Evolutionary conservation across 2,113 vertebrate genomes (phyloP).

Genomic region (Indri indri): DNA sequence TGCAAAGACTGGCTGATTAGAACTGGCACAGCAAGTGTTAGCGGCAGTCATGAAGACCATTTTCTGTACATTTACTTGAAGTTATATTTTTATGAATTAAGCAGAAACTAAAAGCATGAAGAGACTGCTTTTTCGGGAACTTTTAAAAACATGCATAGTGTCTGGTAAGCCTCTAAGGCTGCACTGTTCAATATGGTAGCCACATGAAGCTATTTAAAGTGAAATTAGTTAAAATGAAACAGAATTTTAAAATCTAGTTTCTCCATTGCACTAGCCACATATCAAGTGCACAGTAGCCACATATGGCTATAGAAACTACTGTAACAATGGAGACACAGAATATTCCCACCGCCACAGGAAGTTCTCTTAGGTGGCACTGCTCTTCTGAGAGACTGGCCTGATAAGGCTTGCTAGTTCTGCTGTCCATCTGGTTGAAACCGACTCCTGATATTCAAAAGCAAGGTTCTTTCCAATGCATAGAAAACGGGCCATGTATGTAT

Average conservation of each 20-base stretch:
- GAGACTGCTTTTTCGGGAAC: background rate
- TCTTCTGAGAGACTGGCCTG: background rate
- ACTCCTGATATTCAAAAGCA: background rate
- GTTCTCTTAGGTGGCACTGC: background rate
- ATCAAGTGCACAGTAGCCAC: background rate
- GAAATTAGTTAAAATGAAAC: conserved; percentile 6
- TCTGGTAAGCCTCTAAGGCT: background rate
- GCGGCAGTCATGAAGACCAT: background rate
- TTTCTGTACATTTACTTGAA: background rate
- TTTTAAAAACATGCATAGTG: background rate
- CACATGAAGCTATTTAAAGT: background rate
- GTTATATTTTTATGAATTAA: conserved; percentile 40
- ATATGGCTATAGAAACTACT: background rate
- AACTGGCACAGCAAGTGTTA: background rate
- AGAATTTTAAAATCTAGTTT: background rate
- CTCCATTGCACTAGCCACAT: background rate
- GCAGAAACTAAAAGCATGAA: conserved; percentile 2
- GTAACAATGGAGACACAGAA: background rate
- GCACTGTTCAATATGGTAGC: background rate
- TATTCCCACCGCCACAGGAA: background rate
- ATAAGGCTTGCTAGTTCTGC: background rate
- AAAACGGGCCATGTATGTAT: background rate
- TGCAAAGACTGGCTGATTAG: conserved; percentile 30
- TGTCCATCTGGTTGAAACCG: background rate
- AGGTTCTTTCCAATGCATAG: background rate